Evolutionary conservation across 23 tunicate genomes (phyloP), one percentile per base, ranked within the genome.

Genomic region (Halocynthia roretzi): DNA sequence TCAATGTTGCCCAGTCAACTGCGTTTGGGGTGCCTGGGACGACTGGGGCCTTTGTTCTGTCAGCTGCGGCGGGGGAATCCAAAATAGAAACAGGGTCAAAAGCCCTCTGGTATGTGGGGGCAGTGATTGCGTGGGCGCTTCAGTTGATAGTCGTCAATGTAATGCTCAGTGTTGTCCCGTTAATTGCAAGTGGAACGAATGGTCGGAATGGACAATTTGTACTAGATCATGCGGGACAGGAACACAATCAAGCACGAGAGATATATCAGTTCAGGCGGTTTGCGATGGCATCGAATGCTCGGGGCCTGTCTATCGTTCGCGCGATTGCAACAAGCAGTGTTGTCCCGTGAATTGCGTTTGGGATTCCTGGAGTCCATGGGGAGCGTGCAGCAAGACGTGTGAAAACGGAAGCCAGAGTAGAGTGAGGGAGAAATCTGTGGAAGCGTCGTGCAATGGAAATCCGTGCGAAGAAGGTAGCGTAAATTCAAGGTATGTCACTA

Each of bases 321-420:
- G 53, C 31, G 4, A 53, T 6, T 85, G 89, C 89, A 80, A 83
- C 21, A 51, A 77, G 17, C 71, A 62, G 17, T 78, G 83, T 77
- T 84, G 88, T 56, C 88, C 88, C 9, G 83, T 84, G 4, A 64
- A 77, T 56, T 84, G 88, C 53, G 44, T 55, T 14, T 84, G 88
- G 88, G 70, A 70, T 23, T 10, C 50, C 10, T 84, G 88, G 88
- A 53, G 71, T 22, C 61, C 76, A 0, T 84, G 68, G 54, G 65
- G 15, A 23, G 7, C 77, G 7, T 84, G 88, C 52, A n/a, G 76
- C 8, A 67, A 22, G 12, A 44, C 71, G 22, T 84, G 87, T 56
- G 87, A 79, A 50, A 53, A 40, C 6, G 87, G 87, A 23, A 68
- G 48, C 10, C 82, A 72, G 20, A 14, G 7, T 49, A 15, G 82